Evolutionary conservation across 1,140 invertebrate species (phyloP), one percentile per base, ranked within the genome.

Genomic region (Drosophila takahashii): DNA sequence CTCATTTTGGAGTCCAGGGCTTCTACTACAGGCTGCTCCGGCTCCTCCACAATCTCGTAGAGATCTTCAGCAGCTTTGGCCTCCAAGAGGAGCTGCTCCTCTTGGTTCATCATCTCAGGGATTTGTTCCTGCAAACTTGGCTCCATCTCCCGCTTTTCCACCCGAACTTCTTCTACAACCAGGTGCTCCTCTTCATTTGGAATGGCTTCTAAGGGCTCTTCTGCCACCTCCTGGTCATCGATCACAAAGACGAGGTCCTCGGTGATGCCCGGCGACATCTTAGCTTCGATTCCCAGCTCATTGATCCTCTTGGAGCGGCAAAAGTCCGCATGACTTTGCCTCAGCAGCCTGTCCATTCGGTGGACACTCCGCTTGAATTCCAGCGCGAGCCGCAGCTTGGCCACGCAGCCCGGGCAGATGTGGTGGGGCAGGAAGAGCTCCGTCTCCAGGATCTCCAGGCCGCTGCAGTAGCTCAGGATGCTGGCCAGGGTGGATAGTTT

Each of bases 371-470:
- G 27, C 29, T 77, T 77, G 11, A 90, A 89, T 0, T 70, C 32
- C 44, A 66, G 51, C 9, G 48, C 15, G 0, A 62, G 22, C 0
- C 26, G 45, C 10, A 89, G 51, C 10, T 45, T 9, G 3, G 26
- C 22, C 5, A 47, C 56, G 8, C 84, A 89, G 0, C 1, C n/a
- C 4, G 51, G 39, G 39, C 84, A 89, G 0, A 89, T 84, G 27
- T 80, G 60, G 2, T 36, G 26, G 7, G 84, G 84, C 50, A 89
- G 64, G 7, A 71, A 81, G 9, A 69, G 26, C 15, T 91, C 81
- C 15, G 61, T 47, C 16, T 77, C 60, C 8, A 74, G 26, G 5
- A 86, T 48, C 15, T 77, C 51, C 39, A 91, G 18, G 16, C 76
- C 78, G 26, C 66, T 47, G 59, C 81, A 85, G 50, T 77, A 79